phyloP scores from a whole-genome alignment of 2,797 vertebrate genomes.

The Silurus aristotelis region DNA sequence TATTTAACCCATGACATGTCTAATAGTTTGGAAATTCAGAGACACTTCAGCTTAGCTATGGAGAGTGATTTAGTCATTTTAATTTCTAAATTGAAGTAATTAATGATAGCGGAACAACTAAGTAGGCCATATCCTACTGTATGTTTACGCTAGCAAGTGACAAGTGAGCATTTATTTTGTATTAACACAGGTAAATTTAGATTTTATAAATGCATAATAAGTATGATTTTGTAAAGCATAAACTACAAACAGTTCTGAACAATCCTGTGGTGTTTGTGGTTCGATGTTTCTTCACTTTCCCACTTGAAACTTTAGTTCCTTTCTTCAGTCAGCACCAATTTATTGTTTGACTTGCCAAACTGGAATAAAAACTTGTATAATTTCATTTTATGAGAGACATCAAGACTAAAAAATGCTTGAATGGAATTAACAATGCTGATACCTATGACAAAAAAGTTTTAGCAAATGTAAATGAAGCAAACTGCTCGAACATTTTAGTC shows the following conservation, averaged over 20 bases:
- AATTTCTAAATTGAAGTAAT: too few relatives aligned
- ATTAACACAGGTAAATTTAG: neutral
- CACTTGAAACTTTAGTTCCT: too few relatives aligned
- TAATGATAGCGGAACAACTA: neutral
- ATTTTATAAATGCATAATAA: neutral
- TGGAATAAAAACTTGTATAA: neutral
- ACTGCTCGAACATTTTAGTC: neutral
- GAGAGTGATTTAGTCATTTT: neutral
- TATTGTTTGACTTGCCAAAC: neutral
- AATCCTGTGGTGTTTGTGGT: neutral
- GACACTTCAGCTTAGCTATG: neutral
- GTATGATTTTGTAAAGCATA: neutral
- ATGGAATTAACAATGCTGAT: neutral
- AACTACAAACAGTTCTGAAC: neutral
- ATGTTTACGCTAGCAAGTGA: conserved; percentile 3
- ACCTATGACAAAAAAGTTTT: too few relatives aligned
- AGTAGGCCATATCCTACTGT: too few relatives aligned
- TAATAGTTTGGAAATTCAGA: neutral
- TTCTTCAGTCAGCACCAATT: neutral
- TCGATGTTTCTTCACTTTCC: conserved; percentile 1
- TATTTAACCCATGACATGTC: neutral
- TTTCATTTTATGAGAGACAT: neutral
- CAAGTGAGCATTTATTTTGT: neutral
- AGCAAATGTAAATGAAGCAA: neutral
- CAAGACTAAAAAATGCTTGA: neutral